Percentiles rank a stretch among this genome's conserved stretches.
Conservation (phyloP, 2,113 vertebrate species). For the Datnioides undecimradiatus region DNA sequence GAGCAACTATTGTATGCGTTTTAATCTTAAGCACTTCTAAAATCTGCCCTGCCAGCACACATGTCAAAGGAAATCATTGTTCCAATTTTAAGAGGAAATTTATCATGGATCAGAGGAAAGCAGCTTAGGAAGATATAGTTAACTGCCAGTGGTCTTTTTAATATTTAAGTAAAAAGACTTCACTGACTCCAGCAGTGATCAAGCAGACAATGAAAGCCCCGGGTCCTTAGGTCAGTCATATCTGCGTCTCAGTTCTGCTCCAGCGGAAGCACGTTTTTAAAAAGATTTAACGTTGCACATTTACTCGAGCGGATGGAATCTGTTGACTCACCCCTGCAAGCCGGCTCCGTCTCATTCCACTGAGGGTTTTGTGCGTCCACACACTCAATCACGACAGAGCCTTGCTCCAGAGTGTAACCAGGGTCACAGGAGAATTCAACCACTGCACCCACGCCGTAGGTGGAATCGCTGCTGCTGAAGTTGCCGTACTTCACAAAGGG, state of each 20-base stretch:
- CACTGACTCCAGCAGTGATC: slow-evolving; percentile 48
- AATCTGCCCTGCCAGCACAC: slow-evolving; percentile 62
- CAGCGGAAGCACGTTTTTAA: slow-evolving; percentile 30
- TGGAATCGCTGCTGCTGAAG: slow-evolving; percentile 92
- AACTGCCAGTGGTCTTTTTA: slow-evolving; percentile 64
- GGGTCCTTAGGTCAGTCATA: slow-evolving; percentile 40
- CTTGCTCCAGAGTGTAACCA: slow-evolving; percentile 96
- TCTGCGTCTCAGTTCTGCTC: slow-evolving; percentile 35
- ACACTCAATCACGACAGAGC: slow-evolving; percentile 96
- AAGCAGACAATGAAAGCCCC: slow-evolving; percentile 51
- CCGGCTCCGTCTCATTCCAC: slow-evolving; percentile 98
- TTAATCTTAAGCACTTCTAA: slow-evolving; percentile 66
- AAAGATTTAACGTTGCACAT: slow-evolving; percentile 37
- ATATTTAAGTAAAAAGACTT: slow-evolving; percentile 63
- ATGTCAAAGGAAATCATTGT: slow-evolving; percentile 62
- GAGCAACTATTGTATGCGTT: slow-evolving; percentile 53
- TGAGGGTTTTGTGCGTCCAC: slow-evolving; percentile 90
- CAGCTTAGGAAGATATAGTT: slow-evolving; percentile 67
- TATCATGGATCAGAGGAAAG: slow-evolving; percentile 73
- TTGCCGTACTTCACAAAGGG: slow-evolving; percentile 97
- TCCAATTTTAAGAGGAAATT: slow-evolving; percentile 60
- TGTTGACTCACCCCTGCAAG: slow-evolving; percentile 89
- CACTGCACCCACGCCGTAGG: slow-evolving; percentile 89
- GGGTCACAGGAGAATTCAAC: slow-evolving; percentile 96
- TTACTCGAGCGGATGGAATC: slow-evolving; percentile 31